phyloP scores from a whole-genome alignment of 1,140 invertebrate species.

The Eubasilissa regina region DNA sequence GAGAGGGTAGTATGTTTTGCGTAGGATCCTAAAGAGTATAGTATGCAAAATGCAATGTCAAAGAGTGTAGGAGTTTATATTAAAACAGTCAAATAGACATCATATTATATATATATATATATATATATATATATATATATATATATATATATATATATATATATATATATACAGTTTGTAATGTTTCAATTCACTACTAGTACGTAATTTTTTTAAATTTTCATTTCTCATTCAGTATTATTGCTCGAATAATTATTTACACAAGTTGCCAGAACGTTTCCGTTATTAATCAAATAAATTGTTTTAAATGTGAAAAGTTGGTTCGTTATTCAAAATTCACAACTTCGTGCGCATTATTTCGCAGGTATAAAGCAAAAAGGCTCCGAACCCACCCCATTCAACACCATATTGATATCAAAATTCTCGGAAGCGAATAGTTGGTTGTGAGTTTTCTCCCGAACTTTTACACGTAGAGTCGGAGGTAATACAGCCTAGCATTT shows the following conservation, averaged over 20 bases:
- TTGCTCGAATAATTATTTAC: not conserved
- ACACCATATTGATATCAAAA: slow-evolving; percentile 1
- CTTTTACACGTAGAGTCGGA: not conserved
- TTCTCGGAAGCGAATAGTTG: slow-evolving; percentile 4
- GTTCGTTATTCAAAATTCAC: slow-evolving; percentile 3
- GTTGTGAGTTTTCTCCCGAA: not conserved
- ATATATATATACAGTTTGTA: too few relatives aligned
- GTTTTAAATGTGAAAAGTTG: slow-evolving; percentile 2
- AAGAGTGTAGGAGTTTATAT: too few relatives aligned
- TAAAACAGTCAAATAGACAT: too few relatives aligned
- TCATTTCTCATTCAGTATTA: too few relatives aligned
- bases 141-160: too few relatives aligned
- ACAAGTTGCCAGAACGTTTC: not conserved
- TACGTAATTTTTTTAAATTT: too few relatives aligned
- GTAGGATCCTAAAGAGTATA: too few relatives aligned
- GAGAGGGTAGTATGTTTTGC: too few relatives aligned
- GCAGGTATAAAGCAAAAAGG: slow-evolving; percentile 1
- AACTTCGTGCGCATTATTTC: not conserved
- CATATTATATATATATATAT: too few relatives aligned
- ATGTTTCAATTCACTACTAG: too few relatives aligned
- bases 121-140: too few relatives aligned
- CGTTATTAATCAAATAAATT: slow-evolving; percentile 1
- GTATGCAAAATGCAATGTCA: too few relatives aligned
- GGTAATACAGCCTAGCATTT: not conserved
- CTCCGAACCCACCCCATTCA: not conserved